These are phyloP conservation scores for Drosophila anomelani DNA, from an alignment of 2,888 invertebrate species.

Conservation along the genomic window DNA sequence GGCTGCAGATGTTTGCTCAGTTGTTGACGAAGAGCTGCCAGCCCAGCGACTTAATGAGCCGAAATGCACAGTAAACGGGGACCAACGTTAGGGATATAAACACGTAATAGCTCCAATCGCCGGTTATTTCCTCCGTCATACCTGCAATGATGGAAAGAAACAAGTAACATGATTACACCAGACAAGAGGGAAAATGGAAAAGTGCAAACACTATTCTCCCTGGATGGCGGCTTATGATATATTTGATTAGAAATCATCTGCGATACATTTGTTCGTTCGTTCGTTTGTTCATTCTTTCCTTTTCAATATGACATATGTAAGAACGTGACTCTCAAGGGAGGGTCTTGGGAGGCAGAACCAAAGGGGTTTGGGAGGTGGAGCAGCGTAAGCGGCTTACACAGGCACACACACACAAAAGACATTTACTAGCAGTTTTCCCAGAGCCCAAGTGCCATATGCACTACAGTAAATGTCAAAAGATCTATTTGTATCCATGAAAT, in stretches of 20 bases:
- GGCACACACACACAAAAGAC: slow-evolving; percentile 8
- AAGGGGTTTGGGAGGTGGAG: not conserved
- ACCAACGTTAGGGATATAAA: slow-evolving; percentile 83
- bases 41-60: slow-evolving; percentile 84
- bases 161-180: slow-evolving; percentile 14
- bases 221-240: slow-evolving; percentile 26
- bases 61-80: slow-evolving; percentile 85
- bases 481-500: slow-evolving; percentile 18
- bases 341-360: not conserved
- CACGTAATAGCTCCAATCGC: slow-evolving; percentile 83
- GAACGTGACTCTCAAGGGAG: slow-evolving; percentile 37
- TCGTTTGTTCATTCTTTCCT: not conserved
- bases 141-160: slow-evolving; percentile 58
- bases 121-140: slow-evolving; percentile 85
- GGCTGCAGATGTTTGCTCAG: slow-evolving; percentile 75
- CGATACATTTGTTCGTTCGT: slow-evolving; percentile 39
- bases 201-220: slow-evolving; percentile 35
- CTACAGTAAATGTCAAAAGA: slow-evolving; percentile 16
- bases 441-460: slow-evolving; percentile 26
- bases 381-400: slow-evolving; percentile 39
- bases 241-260: slow-evolving; percentile 71
- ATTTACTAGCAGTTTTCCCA: slow-evolving; percentile 30
- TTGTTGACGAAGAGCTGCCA: slow-evolving; percentile 85
- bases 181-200: slow-evolving; percentile 7
- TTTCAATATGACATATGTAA: slow-evolving; percentile 44